A percentile compares a stretch with the other conserved stretches of the same genome.
Conservation (phyloP, 1,140 invertebrate species). For the Heliconius eleuchia region DNA sequence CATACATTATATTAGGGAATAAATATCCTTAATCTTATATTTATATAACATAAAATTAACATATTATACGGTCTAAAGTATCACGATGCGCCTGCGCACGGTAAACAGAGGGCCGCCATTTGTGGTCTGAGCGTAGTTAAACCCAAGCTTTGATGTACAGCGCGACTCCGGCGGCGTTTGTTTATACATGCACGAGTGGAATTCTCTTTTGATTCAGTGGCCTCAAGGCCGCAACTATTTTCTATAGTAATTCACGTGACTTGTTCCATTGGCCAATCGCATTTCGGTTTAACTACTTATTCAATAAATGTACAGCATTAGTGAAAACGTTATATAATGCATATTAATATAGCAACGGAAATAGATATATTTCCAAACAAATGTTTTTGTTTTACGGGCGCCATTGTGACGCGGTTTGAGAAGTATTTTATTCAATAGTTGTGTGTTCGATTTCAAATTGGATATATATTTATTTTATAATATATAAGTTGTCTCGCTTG, state of each 20-base stretch:
- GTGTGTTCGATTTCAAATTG: too few relatives aligned
- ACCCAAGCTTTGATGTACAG: constrained; percentile 45
- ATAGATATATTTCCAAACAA: background rate
- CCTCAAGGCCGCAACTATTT: constrained; percentile 41
- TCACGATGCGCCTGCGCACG: constrained; percentile 20
- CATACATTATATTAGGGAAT: background rate
- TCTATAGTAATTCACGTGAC: constrained; percentile 36
- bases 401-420: background rate
- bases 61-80: background rate
- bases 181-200: constrained; percentile 38
- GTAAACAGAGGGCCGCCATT: constrained; percentile 33
- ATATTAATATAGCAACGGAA: background rate
- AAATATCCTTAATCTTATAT: background rate
- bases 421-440: too few relatives aligned
- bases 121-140: constrained; percentile 34
- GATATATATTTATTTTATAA: too few relatives aligned
- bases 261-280: background rate
- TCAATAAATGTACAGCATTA: background rate
- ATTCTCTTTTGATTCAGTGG: constrained; percentile 44
- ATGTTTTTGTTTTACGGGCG: background rate
- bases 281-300: constrained; percentile 11
- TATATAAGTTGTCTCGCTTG: too few relatives aligned
- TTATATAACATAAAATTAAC: background rate
- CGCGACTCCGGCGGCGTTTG: constrained; percentile 35
- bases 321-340: background rate